These are phyloP conservation scores for Coecobrya sp. DNA, from an alignment of 2,888 invertebrate species.

Conservation along the genomic window DNA sequence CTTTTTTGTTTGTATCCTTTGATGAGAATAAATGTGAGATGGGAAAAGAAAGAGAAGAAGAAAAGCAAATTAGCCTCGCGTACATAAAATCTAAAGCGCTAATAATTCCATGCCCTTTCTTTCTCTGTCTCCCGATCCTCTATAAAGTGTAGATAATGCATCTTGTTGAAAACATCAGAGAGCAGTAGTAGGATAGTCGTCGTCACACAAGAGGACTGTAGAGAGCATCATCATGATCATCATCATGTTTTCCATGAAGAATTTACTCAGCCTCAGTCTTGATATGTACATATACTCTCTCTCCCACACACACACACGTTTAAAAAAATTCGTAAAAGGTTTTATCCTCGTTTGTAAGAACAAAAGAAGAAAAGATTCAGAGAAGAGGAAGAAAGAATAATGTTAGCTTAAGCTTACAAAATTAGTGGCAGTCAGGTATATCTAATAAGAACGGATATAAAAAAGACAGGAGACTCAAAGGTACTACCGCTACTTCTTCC, in stretches of 20 bases:
- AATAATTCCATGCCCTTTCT: slow-evolving; percentile 49
- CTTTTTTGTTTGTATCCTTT: slow-evolving; percentile 16
- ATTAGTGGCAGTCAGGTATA: slow-evolving; percentile 62
- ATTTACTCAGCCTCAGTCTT: slow-evolving; percentile 46
- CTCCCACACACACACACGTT: slow-evolving; percentile 2
- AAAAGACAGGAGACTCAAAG: neutral
- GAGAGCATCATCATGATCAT: slow-evolving; percentile 25
- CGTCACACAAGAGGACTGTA: slow-evolving; percentile 49
- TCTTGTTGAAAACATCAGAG: slow-evolving; percentile 50
- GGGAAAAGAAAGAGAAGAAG: slow-evolving; percentile 6
- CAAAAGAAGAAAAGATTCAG: slow-evolving; percentile 28
- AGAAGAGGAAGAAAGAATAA: slow-evolving; percentile 39
- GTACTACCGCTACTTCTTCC: no score
- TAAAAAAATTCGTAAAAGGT: slow-evolving; percentile 44
- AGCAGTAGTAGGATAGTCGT: neutral
- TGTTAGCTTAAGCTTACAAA: slow-evolving; percentile 57
- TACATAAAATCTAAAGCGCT: slow-evolving; percentile 51
- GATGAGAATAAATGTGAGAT: slow-evolving; percentile 60
- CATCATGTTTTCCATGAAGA: slow-evolving; percentile 19
- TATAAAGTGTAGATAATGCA: slow-evolving; percentile 24
- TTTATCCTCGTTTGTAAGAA: slow-evolving; percentile 9
- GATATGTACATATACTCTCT: neutral
- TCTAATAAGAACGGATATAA: slow-evolving; percentile 21
- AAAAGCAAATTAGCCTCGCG: slow-evolving; percentile 50
- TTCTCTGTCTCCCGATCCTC: neutral